Percentiles rank a stretch among this genome's conserved stretches.
Conservation (phyloP, 2,888 invertebrate species). For the Esperia sulphurella region DNA sequence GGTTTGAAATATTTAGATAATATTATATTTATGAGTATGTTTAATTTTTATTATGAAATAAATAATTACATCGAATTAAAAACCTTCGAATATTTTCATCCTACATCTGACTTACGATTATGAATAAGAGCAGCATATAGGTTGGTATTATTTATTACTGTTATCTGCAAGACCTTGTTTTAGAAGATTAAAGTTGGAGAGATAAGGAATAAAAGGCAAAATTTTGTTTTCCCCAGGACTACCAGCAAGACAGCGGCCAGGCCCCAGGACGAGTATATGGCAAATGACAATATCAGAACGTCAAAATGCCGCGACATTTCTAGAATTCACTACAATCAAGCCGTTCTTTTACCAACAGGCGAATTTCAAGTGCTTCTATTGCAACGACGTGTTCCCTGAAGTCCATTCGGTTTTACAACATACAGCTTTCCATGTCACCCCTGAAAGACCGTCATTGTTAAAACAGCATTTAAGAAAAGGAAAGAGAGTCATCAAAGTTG, state of each 20-base stretch:
- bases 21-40: no score
- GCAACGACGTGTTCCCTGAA: constrained; percentile 62
- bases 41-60: no score
- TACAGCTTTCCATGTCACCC: constrained; percentile 40
- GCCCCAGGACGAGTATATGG: constrained; percentile 63
- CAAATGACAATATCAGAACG: constrained; percentile 71
- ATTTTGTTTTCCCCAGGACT: constrained; percentile 37
- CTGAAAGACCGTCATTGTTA: constrained; percentile 48
- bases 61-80: no score
- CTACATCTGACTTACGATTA: background rate
- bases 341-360: constrained; percentile 71
- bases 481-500: constrained; percentile 67
- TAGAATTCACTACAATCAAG: constrained; percentile 58
- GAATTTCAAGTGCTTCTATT: constrained; percentile 70
- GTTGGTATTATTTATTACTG: background rate
- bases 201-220: constrained; percentile 15
- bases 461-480: constrained; percentile 63
- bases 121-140: background rate
- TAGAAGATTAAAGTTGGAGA: constrained; percentile 3
- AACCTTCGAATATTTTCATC: background rate
- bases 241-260: constrained; percentile 33
- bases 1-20: no score
- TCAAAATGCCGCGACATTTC: constrained; percentile 64
- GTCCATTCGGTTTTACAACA: constrained; percentile 56
- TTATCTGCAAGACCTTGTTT: background rate